phyloP scores from a whole-genome alignment of 2,888 invertebrate genomes.

The Scaptomyza parva region DNA sequence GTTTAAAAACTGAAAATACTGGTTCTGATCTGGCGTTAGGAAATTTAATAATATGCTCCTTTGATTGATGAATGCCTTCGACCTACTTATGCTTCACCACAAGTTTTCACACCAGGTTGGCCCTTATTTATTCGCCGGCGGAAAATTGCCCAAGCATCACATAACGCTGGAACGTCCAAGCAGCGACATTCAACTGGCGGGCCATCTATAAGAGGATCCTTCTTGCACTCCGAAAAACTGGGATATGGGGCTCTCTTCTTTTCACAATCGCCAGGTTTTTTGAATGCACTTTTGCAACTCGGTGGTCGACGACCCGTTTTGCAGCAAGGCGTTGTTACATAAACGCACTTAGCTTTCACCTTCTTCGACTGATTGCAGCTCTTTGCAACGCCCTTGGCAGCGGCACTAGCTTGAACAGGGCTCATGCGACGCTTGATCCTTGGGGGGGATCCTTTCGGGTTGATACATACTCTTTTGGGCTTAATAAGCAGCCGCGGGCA shows the following conservation, averaged over 20 bases:
- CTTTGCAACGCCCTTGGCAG: not conserved
- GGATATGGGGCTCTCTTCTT: slow-evolving; percentile 60
- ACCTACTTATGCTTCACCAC: slow-evolving; percentile 53
- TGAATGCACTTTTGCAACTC: slow-evolving; percentile 32
- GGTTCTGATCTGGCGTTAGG: not conserved
- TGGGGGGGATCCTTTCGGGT: slow-evolving; percentile 32
- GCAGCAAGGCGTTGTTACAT: slow-evolving; percentile 52
- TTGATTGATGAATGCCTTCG: too few species aligned
- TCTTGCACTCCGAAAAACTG: slow-evolving; percentile 65
- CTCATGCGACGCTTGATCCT: slow-evolving; percentile 35
- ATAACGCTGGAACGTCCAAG: slow-evolving; percentile 14
- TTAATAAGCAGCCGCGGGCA: slow-evolving; percentile 56
- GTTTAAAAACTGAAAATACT: too few species aligned
- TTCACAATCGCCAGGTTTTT: slow-evolving; percentile 22
- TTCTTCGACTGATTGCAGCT: too few species aligned
- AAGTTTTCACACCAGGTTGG: not conserved
- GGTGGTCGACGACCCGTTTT: slow-evolving; percentile 51
- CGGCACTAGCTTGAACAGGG: too few species aligned
- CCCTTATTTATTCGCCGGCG: slow-evolving; percentile 49
- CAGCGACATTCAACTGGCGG: slow-evolving; percentile 56
- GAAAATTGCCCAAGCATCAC: slow-evolving; percentile 64
- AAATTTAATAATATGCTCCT: too few species aligned
- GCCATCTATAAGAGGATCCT: not conserved
- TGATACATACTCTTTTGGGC: slow-evolving; percentile 51
- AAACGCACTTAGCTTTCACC: slow-evolving; percentile 20